Evolutionary conservation across 2,797 vertebrate genomes (phyloP), one percentile per base, ranked within the genome.

Genomic region (Rhadinocentrus ornatus): DNA sequence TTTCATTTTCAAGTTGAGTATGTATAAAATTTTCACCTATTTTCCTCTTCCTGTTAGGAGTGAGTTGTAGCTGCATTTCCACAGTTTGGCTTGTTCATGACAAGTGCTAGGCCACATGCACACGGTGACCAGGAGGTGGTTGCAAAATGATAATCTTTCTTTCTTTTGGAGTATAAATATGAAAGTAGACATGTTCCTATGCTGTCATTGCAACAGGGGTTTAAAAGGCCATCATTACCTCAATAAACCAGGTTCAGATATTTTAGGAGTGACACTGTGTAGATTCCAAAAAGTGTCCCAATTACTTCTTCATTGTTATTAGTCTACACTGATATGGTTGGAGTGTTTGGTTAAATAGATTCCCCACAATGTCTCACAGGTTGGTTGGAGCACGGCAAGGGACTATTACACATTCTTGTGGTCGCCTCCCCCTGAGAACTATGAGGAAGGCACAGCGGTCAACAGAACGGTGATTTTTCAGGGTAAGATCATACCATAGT

Each of bases 391-490:
- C 93, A 99, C 97, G 39, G 96, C 98, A 77, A 96, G 98, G 89
- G 98, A 99, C 93, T 99, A 99, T 93, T 98, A 99, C 72, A 99
- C 98, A 0, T 99, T 99, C 94, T 92, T 99, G 87, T 99, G 98
- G 98, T 99, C 97, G n/a, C 97, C 97, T 83, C 94, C 97, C 89
- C 97, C 97, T 79, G 97, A 99, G 77, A 95, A 93, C 86, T 96
- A 99, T 86, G 93, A 93, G 58, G 95, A 97, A 89, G 97, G 96
- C 88, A 97, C 96, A 50, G 94, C 96, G 84, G 94, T 96, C 91
- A 97, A 98, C 92, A 96, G 96, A 93, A 95, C 96, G 32, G 93
- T 99, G 86, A 94, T 96, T 69, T 99, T 99, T 93, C 98, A 99
- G 95, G 98, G 98, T 98, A 94, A 95, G 81, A 75, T 80, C 68